Evolutionary conservation across 2,888 invertebrate species (phyloP).

Genomic region (Rhingia campestris): DNA sequence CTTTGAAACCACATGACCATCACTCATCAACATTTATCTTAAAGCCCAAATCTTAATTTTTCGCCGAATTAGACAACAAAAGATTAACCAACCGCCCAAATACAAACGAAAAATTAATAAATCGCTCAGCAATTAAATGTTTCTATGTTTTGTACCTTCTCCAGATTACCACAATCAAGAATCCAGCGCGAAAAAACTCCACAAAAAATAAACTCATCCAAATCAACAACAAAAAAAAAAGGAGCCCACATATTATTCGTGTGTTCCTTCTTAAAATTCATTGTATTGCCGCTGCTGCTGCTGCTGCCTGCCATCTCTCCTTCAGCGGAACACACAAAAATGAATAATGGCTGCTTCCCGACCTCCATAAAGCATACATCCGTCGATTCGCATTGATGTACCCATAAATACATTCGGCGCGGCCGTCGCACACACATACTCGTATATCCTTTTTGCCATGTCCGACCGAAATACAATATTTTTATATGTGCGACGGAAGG

Average conservation of each 20-base stretch:
- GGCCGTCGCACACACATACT: constrained; percentile 69
- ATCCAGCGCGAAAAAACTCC: constrained; percentile 63
- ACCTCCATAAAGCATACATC: constrained; percentile 80
- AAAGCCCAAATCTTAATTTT: neutral
- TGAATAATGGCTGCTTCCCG: constrained; percentile 82
- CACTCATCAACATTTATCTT: neutral
- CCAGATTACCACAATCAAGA: constrained; percentile 58
- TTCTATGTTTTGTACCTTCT: constrained; percentile 21
- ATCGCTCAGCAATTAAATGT: constrained; percentile 54
- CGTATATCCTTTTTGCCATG: constrained; percentile 36
- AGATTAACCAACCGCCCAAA: constrained; percentile 19
- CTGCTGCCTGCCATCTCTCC: constrained; percentile 60
- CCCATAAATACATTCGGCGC: constrained; percentile 78
- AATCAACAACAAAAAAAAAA: constrained; percentile 49
- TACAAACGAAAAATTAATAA: constrained; percentile 44
- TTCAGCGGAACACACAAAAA: constrained; percentile 77
- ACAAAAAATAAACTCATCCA: constrained; percentile 49
- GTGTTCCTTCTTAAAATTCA: constrained; percentile 63
- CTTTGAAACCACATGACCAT: neutral
- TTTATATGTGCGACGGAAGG: constrained; percentile 19
- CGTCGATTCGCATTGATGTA: constrained; percentile 81
- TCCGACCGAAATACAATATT: constrained; percentile 6
- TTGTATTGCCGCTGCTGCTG: constrained; percentile 52
- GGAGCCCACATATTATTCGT: constrained; percentile 62
- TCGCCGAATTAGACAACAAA: neutral